A percentile compares a stretch with the other conserved stretches of the same genome.
Conservation (phyloP, 2,113 vertebrate genomes). For the Bubo blakistoni region DNA sequence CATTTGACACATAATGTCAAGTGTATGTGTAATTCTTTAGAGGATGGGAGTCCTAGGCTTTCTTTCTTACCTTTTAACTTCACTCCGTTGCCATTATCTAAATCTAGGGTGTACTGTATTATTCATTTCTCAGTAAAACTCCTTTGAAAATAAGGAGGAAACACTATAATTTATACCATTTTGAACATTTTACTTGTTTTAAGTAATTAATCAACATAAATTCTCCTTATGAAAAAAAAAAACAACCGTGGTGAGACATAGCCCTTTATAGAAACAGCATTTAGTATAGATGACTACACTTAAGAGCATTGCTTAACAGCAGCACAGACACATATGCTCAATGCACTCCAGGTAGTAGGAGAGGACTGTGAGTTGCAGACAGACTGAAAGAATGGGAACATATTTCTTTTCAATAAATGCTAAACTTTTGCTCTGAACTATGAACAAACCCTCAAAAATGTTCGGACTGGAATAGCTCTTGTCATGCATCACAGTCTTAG, state of each 20-base stretch:
- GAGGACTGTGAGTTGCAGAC: not conserved
- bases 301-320: not conserved
- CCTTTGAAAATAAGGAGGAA: not conserved
- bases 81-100: not conserved
- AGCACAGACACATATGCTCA: not conserved
- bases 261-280: not conserved
- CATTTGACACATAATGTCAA: not conserved
- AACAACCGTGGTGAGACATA: not conserved
- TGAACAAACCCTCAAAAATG: not conserved
- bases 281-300: not conserved
- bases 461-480: not conserved
- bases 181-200: not conserved
- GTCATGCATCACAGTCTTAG: not conserved
- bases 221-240: not conserved
- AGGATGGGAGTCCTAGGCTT: not conserved
- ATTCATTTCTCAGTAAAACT: not conserved
- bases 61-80: not conserved
- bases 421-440: not conserved
- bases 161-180: not conserved
- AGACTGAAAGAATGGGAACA: not conserved
- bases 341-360: not conserved
- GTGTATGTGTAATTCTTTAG: not conserved
- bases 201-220: not conserved
- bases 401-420: not conserved
- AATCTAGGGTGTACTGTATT: not conserved